Percentiles rank a stretch among this genome's conserved stretches.
phyloP scores from a whole-genome alignment of 2,888 invertebrate genomes.

The Eledone cirrhosa region DNA sequence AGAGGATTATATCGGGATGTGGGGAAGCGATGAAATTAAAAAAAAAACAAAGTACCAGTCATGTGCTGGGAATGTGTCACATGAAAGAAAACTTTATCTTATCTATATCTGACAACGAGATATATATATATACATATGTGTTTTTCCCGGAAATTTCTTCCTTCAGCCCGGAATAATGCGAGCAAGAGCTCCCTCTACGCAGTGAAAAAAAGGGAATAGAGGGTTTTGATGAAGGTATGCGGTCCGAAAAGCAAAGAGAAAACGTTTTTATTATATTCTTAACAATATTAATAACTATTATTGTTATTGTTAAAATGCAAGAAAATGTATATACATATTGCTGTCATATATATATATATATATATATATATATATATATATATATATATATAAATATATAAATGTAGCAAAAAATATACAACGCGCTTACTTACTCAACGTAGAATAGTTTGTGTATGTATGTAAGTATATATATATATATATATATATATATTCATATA shows the following conservation, averaged over 20 bases:
- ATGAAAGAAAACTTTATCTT: neutral
- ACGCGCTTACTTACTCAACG: neutral
- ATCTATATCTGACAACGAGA: neutral
- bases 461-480: slow-evolving; percentile 1
- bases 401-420: neutral
- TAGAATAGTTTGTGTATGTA: neutral
- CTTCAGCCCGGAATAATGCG: slow-evolving; percentile 11
- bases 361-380: slow-evolving; percentile 2
- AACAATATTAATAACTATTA: neutral
- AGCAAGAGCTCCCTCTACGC: slow-evolving; percentile 21
- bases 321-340: neutral
- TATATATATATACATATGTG: neutral
- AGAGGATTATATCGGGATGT: too few species aligned
- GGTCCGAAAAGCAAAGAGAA: neutral
- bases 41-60: neutral
- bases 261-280: neutral
- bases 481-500: slow-evolving; percentile 2
- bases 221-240: too few species aligned
- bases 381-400: slow-evolving; percentile 3
- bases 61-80: neutral
- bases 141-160: neutral
- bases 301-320: neutral
- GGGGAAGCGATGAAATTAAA: neutral
- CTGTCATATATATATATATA: neutral
- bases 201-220: slow-evolving; percentile 5